A percentile compares a stretch with the other conserved stretches of the same genome.
Conservation (phyloP, 92 coral and sea anemone species). For the Nematostella vectensis region DNA sequence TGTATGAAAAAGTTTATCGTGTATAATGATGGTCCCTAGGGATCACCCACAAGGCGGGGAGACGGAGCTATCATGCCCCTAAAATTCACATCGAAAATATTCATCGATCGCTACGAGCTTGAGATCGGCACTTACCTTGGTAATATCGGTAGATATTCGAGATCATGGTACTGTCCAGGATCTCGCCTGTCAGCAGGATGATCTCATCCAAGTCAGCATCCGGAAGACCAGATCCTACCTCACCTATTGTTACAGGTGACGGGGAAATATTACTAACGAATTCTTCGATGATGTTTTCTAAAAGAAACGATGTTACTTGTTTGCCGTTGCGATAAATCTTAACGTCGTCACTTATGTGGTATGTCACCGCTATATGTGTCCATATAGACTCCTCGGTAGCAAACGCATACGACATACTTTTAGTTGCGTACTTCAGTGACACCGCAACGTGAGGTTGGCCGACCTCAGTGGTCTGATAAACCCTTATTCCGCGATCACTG, state of each 20-base stretch:
- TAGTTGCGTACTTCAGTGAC: too few relatives aligned
- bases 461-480: too few relatives aligned
- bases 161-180: not conserved
- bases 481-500: conserved; percentile 1
- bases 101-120: not conserved
- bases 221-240: conserved; percentile 1
- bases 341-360: not conserved
- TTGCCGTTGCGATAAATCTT: conserved; percentile 13
- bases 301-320: not conserved
- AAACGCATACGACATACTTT: too few relatives aligned
- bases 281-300: not conserved
- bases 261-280: not conserved
- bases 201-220: conserved; percentile 33
- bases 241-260: conserved; percentile 6
- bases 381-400: conserved; percentile 18
- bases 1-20: too few relatives aligned
- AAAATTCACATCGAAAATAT: too few relatives aligned
- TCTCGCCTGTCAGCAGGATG: conserved; percentile 2
- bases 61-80: too few relatives aligned
- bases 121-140: conserved; percentile 15
- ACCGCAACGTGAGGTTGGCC: too few relatives aligned
- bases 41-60: too few relatives aligned
- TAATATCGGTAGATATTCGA: conserved; percentile 18
- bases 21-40: too few relatives aligned
- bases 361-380: conserved; percentile 16